Base-by-base conservation (phyloP, 2,888 invertebrate genomes). In the Acleris emargana region DNA sequence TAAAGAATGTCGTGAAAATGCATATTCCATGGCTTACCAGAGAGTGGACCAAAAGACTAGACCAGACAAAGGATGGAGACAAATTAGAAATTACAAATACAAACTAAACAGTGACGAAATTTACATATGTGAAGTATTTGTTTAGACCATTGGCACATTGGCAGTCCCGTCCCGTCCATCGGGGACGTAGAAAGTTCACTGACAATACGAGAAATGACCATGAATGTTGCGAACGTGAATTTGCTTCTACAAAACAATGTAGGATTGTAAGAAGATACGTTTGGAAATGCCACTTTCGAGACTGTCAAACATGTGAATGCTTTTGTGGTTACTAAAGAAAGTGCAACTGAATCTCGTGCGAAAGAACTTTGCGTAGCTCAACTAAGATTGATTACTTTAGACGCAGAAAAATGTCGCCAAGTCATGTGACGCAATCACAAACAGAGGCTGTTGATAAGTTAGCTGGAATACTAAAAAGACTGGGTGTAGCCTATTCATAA, bases 101-200 rank as follows among this genome's bases (percentile, higher is more conserved):
- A 75, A 76, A 71, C 70, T 72, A 76, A 76, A 76, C 74, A 74
- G 69, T 69, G 67, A 68, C 58, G 54, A 77, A 79, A 86, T 86
- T 84, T 83, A 73, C 87, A 88, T 87, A 83, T 70, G 76, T 74
- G 77, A 76, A 71, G 81, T 82, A 79, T 84, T 81, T 84, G 82
- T 82, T 78, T 73, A 66, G 76, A 77, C 72, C 77, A 86, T 88
- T 86, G 81, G 73, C 79, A 87, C 77, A 86, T 88, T 86, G 81
- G 73, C 79, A 87, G 81, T 84, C 74, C 50, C 54, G 67, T 64
- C 86, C 73, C 69, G 80, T 73, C 80, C 80, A 88, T 81, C 75
- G 84, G 79, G 89, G 88, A 68, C 88, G 75, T 83, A 89, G 90
- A 91, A 91, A 91, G 90, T 85, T 76, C 71, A 70, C 83, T 85